phyloP scores from a whole-genome alignment of 2,888 invertebrate species.

The Cactoblastis cactorum region DNA sequence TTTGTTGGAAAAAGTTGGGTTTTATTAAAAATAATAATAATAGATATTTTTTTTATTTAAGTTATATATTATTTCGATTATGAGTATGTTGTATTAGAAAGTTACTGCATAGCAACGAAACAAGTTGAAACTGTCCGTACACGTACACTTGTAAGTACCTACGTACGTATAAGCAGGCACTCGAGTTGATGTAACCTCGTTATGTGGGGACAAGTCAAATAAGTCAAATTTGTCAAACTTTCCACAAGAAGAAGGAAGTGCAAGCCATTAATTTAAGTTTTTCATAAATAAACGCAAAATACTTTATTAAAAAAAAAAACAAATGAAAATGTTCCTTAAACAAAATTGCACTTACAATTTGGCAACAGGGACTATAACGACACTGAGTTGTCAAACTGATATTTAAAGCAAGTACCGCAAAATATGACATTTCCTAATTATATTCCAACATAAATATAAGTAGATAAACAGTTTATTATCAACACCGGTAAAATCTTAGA shows the following conservation, averaged over 20 bases:
- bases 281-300: background rate
- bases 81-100: conserved; percentile 66
- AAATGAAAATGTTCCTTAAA: too few relatives aligned
- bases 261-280: conserved; percentile 3
- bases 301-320: background rate
- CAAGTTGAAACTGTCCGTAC: conserved; percentile 60
- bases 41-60: background rate
- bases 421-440: too few relatives aligned
- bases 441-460: background rate
- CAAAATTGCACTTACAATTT: too few relatives aligned
- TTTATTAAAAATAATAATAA: background rate
- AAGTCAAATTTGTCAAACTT: conserved; percentile 47
- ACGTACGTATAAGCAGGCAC: conserved; percentile 56
- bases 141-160: conserved; percentile 48
- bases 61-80: conserved; percentile 19
- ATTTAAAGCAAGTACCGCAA: background rate
- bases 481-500: conserved; percentile 7
- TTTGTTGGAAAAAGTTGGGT: background rate
- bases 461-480: background rate
- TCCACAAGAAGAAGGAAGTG: too few relatives aligned
- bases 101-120: conserved; percentile 68
- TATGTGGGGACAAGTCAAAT: conserved; percentile 57
- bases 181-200: conserved; percentile 68
- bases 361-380: too few relatives aligned
- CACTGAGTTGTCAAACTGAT: conserved; percentile 1